phyloP scores from a whole-genome alignment of 2,797 vertebrate species.

The Sebastes aleutianus region DNA sequence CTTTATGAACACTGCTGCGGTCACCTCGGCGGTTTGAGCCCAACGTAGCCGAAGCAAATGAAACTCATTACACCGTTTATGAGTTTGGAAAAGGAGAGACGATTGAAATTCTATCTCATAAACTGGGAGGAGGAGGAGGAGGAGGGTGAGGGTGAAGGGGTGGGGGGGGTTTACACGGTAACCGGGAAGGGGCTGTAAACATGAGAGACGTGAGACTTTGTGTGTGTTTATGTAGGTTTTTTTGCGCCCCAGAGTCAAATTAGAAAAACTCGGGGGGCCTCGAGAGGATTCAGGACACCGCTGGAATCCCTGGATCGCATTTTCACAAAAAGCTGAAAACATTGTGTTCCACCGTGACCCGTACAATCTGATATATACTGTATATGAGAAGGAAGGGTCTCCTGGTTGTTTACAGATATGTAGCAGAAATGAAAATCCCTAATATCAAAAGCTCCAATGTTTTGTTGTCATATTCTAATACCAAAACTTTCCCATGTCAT shows the following conservation, averaged over 20 bases:
- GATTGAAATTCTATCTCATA: constrained; percentile 77
- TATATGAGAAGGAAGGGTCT: background rate
- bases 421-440: background rate
- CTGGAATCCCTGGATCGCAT: constrained; percentile 41
- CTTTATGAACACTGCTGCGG: constrained; percentile 72
- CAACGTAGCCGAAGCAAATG: constrained; percentile 74
- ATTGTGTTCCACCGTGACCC: constrained; percentile 12
- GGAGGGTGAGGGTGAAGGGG: background rate
- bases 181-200: constrained; percentile 55
- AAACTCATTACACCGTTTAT: constrained; percentile 80
- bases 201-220: constrained; percentile 56
- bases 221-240: constrained; percentile 61
- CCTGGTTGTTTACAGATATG: constrained; percentile 7
- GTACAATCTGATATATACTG: background rate
- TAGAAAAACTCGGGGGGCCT: constrained; percentile 32
- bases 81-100: constrained; percentile 69
- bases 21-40: constrained; percentile 68
- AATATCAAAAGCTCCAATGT: background rate
- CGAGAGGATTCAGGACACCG: constrained; percentile 24
- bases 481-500: constrained; percentile 19
- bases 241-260: constrained; percentile 32
- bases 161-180: constrained; percentile 28
- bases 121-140: constrained; percentile 32
- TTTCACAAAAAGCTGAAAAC: constrained; percentile 10
- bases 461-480: background rate